Evolutionary conservation across 1,140 invertebrate genomes (phyloP), one percentile per base, ranked within the genome.

Genomic region (Cataglyphis hispanica): DNA sequence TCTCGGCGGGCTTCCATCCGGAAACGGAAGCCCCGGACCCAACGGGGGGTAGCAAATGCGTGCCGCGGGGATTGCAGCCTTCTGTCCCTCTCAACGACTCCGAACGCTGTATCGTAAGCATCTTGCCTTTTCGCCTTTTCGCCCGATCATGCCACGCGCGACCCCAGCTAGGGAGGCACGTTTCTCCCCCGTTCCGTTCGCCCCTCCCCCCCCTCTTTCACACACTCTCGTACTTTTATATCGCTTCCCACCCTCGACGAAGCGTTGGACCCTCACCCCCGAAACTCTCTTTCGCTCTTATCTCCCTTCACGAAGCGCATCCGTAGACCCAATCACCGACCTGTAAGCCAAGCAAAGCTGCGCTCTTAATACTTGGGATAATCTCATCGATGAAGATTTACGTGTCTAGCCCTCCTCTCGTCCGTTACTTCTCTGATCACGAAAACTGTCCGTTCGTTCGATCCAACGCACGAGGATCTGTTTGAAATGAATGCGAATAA

Each of bases 71-170:
- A 77, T 91, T 85, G 86, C 90, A 91, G 81, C 89, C 90, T 90
- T 90, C 87, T 83, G 88, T 92, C 84, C 92, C 91, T 91, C 95
- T 94, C 93, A 96, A 95, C 58, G 96, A 96, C 85, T 96, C 96
- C 89, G 95, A 95, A 86, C 95, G 94, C 89, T 94, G 95, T 87
- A 96, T 94, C 93, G 96, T 95, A 90, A 96, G 95, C 96, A 96
- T 96, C 94, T 91, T 95, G 84, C 96, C 93, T 91, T 93, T 84
- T 87, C 86, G 80, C 74, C 66, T 85, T 87, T 91, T 88, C 76
- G 84, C 76, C 84, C 87, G 76, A 86, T 91, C 93, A 94, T 94
- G 93, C 93, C 93, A 93, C 85, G 70, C 58, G 60, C n/a, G n/a
- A n/a, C 67, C 16, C 43, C 60, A 72, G 60, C 75, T 53, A 63